These are phyloP conservation scores for Myotis findleyi DNA, from an alignment of 2,797 vertebrate species.

Conservation along the genomic window DNA sequence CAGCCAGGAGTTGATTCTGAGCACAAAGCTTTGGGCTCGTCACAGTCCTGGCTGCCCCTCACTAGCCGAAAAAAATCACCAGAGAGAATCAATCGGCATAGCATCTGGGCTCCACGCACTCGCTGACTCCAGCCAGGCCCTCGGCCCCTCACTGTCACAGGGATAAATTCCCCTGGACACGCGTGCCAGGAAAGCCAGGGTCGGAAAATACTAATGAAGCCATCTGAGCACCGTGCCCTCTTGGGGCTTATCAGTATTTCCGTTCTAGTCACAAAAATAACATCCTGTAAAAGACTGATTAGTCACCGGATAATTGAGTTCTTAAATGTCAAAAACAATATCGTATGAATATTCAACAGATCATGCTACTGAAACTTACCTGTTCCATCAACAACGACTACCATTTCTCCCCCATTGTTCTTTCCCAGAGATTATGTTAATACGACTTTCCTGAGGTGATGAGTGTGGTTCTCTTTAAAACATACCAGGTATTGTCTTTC, in stretches of 20 bases:
- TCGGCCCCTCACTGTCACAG: conserved; percentile 42
- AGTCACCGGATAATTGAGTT: conserved; percentile 92
- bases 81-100: not conserved
- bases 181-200: conserved; percentile 71
- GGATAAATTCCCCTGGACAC: conserved; percentile 79
- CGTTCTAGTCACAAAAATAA: conserved; percentile 87
- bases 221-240: conserved; percentile 80
- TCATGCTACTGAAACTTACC: conserved; percentile 87
- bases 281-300: conserved; percentile 88
- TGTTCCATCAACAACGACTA: conserved; percentile 89
- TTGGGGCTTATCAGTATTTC: conserved; percentile 82
- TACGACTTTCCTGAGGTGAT: conserved; percentile 88
- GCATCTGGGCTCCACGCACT: conserved; percentile 73
- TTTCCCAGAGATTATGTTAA: conserved; percentile 88
- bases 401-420: conserved; percentile 87
- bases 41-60: conserved; percentile 53
- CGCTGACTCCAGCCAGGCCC: conserved; percentile 62
- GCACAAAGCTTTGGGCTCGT: not conserved
- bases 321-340: conserved; percentile 92
- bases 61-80: conserved; percentile 49
- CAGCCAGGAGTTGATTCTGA: not conserved
- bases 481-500: conserved; percentile 71
- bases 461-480: conserved; percentile 86
- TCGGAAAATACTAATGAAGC: conserved; percentile 77
- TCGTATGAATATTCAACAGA: conserved; percentile 91